These are phyloP conservation scores for Campoplex capitator DNA, from an alignment of 2,888 invertebrate genomes.

Conservation along the genomic window DNA sequence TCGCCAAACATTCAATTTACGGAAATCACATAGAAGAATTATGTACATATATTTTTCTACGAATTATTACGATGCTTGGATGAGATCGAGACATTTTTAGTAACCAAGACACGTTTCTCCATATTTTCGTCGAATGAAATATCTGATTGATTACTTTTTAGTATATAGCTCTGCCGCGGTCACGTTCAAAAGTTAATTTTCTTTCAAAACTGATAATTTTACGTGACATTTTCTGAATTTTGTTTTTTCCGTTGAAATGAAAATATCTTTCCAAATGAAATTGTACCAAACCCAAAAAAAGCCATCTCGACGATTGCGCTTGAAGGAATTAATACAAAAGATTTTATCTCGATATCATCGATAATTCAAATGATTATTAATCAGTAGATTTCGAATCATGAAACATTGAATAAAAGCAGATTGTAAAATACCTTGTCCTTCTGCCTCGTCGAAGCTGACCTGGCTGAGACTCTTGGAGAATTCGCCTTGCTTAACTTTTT, in stretches of 20 bases:
- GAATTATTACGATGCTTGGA: slow-evolving; percentile 10
- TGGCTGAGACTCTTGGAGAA: slow-evolving; percentile 82
- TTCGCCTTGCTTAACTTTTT: slow-evolving; percentile 82
- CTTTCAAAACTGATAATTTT: too few relatives aligned
- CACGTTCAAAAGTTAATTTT: too few relatives aligned
- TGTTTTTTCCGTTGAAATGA: too few relatives aligned
- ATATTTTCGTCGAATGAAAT: background rate
- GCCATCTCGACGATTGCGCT: too few relatives aligned
- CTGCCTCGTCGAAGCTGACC: slow-evolving; percentile 80
- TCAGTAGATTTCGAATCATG: background rate
- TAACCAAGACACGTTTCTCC: background rate
- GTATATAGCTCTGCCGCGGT: too few relatives aligned
- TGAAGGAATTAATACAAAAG: too few relatives aligned
- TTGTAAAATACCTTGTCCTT: slow-evolving; percentile 76
- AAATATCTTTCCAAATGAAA: too few relatives aligned
- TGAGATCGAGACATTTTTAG: slow-evolving; percentile 9
- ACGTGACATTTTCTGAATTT: too few relatives aligned
- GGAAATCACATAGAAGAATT: slow-evolving; percentile 31
- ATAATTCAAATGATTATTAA: background rate
- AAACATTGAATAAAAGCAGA: background rate
- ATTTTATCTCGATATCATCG: too few relatives aligned
- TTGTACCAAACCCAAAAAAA: too few relatives aligned
- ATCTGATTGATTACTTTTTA: too few relatives aligned
- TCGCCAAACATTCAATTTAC: slow-evolving; percentile 41
- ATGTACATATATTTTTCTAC: slow-evolving; percentile 30